phyloP scores from a whole-genome alignment of 2,888 invertebrate species.

The Brenthis hecate region DNA sequence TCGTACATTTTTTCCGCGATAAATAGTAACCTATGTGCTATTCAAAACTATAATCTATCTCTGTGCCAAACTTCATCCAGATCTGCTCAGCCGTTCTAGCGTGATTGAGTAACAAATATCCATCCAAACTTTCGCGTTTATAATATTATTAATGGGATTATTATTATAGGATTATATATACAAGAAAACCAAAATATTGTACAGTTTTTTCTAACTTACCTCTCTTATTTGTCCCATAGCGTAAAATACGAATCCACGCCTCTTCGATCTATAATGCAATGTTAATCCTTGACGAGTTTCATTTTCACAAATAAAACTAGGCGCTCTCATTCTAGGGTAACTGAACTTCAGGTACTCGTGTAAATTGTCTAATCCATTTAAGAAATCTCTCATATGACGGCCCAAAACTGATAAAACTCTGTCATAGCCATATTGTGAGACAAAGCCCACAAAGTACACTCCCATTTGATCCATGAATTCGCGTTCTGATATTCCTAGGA shows the following conservation, averaged over 20 bases:
- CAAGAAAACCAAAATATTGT: too few relatives aligned
- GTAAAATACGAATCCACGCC: conserved; percentile 97
- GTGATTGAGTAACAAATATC: too few relatives aligned
- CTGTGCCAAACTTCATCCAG: too few relatives aligned
- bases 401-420: conserved; percentile 94
- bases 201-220: conserved; percentile 63
- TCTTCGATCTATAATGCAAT: conserved; percentile 95
- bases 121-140: too few relatives aligned
- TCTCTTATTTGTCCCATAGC: conserved; percentile 98
- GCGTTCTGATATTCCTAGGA: conserved; percentile 91
- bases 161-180: too few relatives aligned
- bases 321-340: conserved; percentile 94
- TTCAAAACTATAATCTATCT: too few relatives aligned
- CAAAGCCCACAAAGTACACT: conserved; percentile 95
- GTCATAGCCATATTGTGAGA: conserved; percentile 97
- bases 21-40: too few relatives aligned
- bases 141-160: too few relatives aligned
- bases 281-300: conserved; percentile 96
- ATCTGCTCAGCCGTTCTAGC: too few relatives aligned
- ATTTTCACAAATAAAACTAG: conserved; percentile 98
- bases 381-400: conserved; percentile 96
- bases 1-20: too few relatives aligned
- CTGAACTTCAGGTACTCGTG: conserved; percentile 98
- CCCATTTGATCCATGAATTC: conserved; percentile 98
- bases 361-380: conserved; percentile 97